Percentiles rank a stretch among this genome's conserved stretches.
Evolutionary conservation across 1,140 invertebrate genomes (phyloP).

Genomic region (Caerostris extrusa): DNA sequence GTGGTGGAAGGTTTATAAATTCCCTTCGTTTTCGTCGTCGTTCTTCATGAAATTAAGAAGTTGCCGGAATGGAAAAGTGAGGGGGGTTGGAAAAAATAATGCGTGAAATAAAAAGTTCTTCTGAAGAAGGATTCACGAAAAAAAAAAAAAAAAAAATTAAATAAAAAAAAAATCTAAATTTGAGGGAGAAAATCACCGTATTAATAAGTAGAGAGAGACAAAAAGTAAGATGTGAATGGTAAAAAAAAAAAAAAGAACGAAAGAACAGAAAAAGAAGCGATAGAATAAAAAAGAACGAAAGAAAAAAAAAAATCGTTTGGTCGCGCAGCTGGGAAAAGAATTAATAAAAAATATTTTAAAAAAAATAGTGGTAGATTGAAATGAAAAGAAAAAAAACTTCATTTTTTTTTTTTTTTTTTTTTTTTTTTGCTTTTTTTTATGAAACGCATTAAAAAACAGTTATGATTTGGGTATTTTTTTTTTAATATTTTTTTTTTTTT

Average conservation of each 20-base stretch:
- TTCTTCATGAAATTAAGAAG: conserved; percentile 77
- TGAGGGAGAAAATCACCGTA: conserved; percentile 52
- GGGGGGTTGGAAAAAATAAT: background rate
- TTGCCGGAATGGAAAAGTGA: conserved; percentile 71
- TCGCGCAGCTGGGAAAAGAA: conserved; percentile 9
- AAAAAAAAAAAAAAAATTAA: background rate
- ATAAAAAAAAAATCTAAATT: background rate
- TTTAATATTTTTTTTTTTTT: background rate
- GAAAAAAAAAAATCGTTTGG: conserved; percentile 40
- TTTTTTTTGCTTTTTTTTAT: background rate
- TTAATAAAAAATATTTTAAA: conserved; percentile 51
- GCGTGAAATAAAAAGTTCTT: conserved; percentile 35
- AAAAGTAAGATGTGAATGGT: conserved; percentile 70
- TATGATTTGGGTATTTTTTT: conserved; percentile 71
- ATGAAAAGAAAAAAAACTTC: conserved; percentile 6
- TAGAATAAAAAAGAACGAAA: background rate
- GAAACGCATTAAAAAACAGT: conserved; percentile 77
- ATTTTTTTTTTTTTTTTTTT: background rate
- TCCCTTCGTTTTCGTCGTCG: conserved; percentile 27
- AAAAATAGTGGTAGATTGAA: conserved; percentile 52
- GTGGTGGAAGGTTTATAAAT: conserved; percentile 76
- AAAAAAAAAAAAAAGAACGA: background rate
- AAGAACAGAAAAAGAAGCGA: conserved; percentile 19
- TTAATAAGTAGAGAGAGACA: conserved; percentile 76
- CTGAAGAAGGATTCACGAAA: conserved; percentile 11